phyloP scores from a whole-genome alignment of 2,113 vertebrate genomes.

The Pardalotus punctatus region DNA sequence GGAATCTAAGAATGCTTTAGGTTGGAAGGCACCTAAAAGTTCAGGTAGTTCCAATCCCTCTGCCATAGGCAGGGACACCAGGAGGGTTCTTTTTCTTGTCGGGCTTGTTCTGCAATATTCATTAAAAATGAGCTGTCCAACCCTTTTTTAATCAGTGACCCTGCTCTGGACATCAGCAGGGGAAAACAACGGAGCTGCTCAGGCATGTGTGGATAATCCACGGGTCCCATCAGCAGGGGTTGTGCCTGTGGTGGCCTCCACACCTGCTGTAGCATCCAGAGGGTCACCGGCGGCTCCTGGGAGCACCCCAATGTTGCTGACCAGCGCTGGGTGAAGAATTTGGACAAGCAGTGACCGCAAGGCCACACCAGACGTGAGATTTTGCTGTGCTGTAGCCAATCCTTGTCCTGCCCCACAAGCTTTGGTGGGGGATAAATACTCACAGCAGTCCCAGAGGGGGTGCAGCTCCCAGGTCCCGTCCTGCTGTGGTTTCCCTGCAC shows the following conservation, averaged over 20 bases:
- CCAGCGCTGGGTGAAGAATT: not conserved
- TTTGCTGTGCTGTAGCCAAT: not conserved
- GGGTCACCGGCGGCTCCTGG: not conserved
- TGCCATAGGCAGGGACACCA: not conserved
- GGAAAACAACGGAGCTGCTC: not conserved
- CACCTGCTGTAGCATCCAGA: not conserved
- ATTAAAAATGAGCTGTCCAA: not conserved
- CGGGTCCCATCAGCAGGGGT: not conserved
- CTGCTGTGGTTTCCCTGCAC: not conserved
- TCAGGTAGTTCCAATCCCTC: not conserved
- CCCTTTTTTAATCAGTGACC: not conserved
- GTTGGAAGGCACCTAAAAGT: not conserved
- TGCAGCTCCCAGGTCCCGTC: not conserved
- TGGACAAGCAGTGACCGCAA: not conserved
- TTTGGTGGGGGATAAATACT: not conserved
- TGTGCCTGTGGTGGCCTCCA: not conserved
- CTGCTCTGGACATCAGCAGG: not conserved
- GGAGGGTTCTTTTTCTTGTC: accelerated
- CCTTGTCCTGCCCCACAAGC: not conserved
- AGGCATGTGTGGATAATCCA: not conserved
- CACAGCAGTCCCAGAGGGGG: too few species aligned
- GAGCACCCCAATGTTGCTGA: not conserved
- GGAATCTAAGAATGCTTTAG: not conserved
- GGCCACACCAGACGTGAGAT: accelerated
- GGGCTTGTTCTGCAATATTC: not conserved